A percentile compares a stretch with the other conserved stretches of the same genome.
Evolutionary conservation across 2,113 vertebrate genomes (phyloP).

Genomic region (Carollia perspicillata): DNA sequence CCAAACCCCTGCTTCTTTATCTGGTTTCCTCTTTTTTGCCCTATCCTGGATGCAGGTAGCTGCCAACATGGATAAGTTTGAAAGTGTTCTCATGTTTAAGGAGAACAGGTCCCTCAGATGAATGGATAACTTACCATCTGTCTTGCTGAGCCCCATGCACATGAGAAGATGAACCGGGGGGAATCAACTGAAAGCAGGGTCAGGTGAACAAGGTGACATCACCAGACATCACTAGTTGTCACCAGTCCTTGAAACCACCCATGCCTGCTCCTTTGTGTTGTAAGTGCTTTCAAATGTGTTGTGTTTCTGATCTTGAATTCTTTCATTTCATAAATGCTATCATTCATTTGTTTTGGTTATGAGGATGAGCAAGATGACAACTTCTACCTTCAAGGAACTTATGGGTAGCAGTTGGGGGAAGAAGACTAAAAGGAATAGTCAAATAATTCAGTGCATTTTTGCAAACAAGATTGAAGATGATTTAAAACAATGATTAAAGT

Average conservation of each 20-base stretch:
- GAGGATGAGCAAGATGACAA: not conserved
- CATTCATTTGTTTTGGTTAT: not conserved
- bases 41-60: not conserved
- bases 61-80: not conserved
- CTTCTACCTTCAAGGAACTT: not conserved
- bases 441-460: not conserved
- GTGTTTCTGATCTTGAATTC: not conserved
- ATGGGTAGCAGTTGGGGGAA: too few relatives aligned
- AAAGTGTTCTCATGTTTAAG: not conserved
- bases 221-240: not conserved
- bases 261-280: not conserved
- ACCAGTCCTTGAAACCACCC: too few relatives aligned
- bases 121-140: not conserved
- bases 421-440: not conserved
- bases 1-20: not conserved
- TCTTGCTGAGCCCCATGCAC: not conserved
- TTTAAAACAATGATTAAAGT: not conserved
- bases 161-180: not conserved
- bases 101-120: not conserved
- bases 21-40: not conserved
- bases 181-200: not conserved
- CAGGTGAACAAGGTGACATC: not conserved
- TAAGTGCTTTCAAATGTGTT: not conserved
- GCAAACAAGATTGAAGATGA: not conserved
- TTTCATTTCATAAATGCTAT: not conserved